Evolutionary conservation across 37 sponge, comb jelly and placozoan genomes (phyloP).

Genomic region (Chondrosia reniformis): DNA sequence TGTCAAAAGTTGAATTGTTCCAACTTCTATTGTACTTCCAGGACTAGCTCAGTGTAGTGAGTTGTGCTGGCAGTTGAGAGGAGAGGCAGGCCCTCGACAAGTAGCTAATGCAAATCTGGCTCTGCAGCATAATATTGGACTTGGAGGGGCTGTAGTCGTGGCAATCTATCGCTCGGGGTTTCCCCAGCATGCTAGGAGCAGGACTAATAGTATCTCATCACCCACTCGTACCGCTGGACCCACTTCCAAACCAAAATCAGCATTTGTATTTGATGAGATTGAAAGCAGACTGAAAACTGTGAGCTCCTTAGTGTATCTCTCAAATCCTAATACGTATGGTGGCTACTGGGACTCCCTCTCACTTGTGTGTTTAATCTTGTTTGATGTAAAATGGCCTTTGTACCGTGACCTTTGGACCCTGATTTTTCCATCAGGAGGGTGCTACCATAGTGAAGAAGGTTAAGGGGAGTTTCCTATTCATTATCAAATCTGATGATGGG

Average conservation of each 20-base stretch:
- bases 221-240: background rate
- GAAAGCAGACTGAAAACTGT: background rate
- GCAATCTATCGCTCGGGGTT: conserved; percentile 76
- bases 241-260: background rate
- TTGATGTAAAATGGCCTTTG: background rate
- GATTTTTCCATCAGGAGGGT: conserved; percentile 54
- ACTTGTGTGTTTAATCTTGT: background rate
- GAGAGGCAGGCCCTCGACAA: conserved; percentile 76
- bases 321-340: background rate
- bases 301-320: background rate
- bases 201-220: background rate
- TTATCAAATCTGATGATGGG: conserved; percentile 56
- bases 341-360: too few species aligned
- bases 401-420: background rate
- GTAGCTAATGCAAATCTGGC: conserved; percentile 77
- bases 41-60: conserved; percentile 90
- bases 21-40: too few species aligned
- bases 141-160: conserved; percentile 90
- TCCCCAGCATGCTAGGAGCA: conserved; percentile 32
- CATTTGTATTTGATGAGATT: conserved; percentile 10
- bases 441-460: conserved; percentile 77
- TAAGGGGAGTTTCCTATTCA: conserved; percentile 74
- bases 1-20: too few species aligned
- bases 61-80: conserved; percentile 92
- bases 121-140: conserved; percentile 93